Conservation (phyloP, 2,113 vertebrate genomes). For the Sinocyclocheilus anshuiensis region DNA sequence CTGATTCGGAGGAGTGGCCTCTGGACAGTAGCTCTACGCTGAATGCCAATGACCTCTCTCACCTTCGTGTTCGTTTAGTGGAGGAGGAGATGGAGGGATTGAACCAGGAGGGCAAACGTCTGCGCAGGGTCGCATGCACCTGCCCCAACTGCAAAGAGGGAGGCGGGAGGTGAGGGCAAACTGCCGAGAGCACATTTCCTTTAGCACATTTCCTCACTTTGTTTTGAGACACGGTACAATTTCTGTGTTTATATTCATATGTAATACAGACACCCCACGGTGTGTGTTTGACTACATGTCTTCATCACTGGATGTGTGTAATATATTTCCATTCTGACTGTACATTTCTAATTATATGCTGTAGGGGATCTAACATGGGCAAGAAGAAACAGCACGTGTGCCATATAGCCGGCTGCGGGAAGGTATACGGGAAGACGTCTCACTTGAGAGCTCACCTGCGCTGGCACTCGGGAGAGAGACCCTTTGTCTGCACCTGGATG, state of each 20-base stretch:
- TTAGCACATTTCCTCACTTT: not conserved
- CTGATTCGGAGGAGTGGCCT: constrained; percentile 97
- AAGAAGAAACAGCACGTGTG: constrained; percentile 99
- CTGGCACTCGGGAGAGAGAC: constrained; percentile 98
- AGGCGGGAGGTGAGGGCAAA: constrained; percentile 86
- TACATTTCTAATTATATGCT: constrained; percentile 51
- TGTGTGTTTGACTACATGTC: constrained; percentile 16
- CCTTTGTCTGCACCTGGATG: constrained; percentile 98
- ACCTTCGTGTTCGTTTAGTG: constrained; percentile 90
- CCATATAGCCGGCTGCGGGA: constrained; percentile 96
- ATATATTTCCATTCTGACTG: not conserved
- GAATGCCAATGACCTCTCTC: constrained; percentile 94
- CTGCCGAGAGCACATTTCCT: not conserved
- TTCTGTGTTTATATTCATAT: not conserved
- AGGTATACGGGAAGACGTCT: constrained; percentile 98
- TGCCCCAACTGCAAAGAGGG: constrained; percentile 99
- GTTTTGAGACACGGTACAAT: not conserved
- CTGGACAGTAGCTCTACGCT: constrained; percentile 93
- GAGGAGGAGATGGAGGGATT: constrained; percentile 93
- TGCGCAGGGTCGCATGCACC: constrained; percentile 95
- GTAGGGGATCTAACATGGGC: constrained; percentile 90
- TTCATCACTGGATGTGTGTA: not conserved
- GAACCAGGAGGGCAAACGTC: constrained; percentile 92
- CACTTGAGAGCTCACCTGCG: constrained; percentile 98
- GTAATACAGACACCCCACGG: not conserved